Evolutionary conservation across 2,888 invertebrate species (phyloP).

Genomic region (Flexamia atlantica): DNA sequence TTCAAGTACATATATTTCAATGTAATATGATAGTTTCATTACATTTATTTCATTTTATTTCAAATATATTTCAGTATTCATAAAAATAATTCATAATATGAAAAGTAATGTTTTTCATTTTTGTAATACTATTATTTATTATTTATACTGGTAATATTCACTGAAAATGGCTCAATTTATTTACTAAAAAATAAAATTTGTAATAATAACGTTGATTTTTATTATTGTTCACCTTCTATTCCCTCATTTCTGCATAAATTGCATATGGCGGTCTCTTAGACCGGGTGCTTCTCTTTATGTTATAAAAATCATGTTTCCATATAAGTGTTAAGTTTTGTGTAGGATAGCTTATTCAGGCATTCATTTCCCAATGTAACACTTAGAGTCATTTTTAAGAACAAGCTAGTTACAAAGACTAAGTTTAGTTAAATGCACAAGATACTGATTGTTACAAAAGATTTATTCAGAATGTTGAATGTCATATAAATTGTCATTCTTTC

Average conservation of each 20-base stretch:
- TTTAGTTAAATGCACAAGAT: too few relatives aligned
- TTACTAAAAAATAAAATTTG: neutral
- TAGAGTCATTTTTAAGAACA: too few relatives aligned
- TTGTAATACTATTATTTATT: neutral
- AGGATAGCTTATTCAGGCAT: too few relatives aligned
- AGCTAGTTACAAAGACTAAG: too few relatives aligned
- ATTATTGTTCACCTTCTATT: neutral
- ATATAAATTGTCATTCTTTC: too few relatives aligned
- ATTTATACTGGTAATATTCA: neutral
- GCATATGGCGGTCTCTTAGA: neutral
- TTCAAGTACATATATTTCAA: too few relatives aligned
- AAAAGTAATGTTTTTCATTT: neutral
- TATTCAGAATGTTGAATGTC: too few relatives aligned
- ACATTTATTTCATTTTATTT: neutral
- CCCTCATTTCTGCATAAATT: neutral
- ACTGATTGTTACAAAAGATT: too few relatives aligned
- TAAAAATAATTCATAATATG: neutral
- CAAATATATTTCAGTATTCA: neutral
- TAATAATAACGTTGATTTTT: neutral
- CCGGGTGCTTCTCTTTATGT: constrained; percentile 23
- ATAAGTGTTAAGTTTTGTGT: constrained; percentile 28
- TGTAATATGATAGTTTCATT: neutral
- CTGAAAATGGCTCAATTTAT: neutral
- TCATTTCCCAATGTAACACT: too few relatives aligned
- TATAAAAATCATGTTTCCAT: constrained; percentile 34